Evolutionary conservation across 2,888 invertebrate species (phyloP), one percentile per base, ranked within the genome.

Genomic region (Pyrocoelia pectoralis): DNA sequence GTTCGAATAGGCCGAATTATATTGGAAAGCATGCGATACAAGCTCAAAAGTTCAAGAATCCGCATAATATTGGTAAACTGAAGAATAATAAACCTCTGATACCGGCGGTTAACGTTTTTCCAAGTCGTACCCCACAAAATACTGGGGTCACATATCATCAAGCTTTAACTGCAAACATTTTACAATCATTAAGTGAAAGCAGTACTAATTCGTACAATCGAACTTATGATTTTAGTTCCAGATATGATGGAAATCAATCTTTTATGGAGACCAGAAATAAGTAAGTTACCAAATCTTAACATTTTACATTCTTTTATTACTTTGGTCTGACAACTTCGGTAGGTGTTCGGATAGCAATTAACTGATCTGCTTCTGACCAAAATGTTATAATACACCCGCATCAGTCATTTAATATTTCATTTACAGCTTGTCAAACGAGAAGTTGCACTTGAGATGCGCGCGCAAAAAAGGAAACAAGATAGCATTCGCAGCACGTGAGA

Each of bases 151-250:
- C 86, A 5, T 86, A 86, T 15, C 87, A 87, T 74, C 87, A 87
- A 72, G 87, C 87, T 61, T 76, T 87, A 56, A 87, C 87, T 1
- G 87, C 87, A 17, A 87, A 88, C 74, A 88, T 88, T 71, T 77
- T 87, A 68, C 87, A 88, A 72, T 87, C 87, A 24, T 56, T 71
- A 17, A 64, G 61, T 12, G 68, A 65, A 29, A 68, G 65, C 18
- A 60, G 51, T 13, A 40, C 8, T 1, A 40, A 38, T 1, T n/a
- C 51, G 1, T 59, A 59, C 19, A 53, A 38, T 38, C 18, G 52
- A 18, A 14, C 52, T 52, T 69, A 57, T 40, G 70, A 68, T 59
- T 61, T 56, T 51, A 53, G 67, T 55, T 41, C 68, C 48, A 19
- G 56, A 55, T 65, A 68, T 61, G 63, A 72, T 58, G 4, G 73